A percentile compares a stretch with the other conserved stretches of the same genome.
Conservation (phyloP, 2,797 vertebrate species). For the Lerista edwardsae region DNA sequence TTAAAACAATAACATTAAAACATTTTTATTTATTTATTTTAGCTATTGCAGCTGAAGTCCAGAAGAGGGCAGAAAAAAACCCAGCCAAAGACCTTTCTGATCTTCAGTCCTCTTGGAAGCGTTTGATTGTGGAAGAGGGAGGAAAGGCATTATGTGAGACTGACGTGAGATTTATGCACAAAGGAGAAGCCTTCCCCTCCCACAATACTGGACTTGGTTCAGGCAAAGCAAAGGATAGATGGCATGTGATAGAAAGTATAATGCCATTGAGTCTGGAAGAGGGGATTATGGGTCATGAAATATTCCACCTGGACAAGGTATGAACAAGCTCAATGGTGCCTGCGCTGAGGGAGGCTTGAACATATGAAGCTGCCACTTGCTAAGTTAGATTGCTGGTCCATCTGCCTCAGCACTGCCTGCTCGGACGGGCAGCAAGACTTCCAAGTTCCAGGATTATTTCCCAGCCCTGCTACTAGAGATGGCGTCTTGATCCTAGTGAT, state of each 20-base stretch:
- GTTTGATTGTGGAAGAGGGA: not conserved
- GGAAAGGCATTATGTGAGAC: not conserved
- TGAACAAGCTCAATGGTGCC: not conserved
- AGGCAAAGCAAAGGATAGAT: not conserved
- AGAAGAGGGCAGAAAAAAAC: slow-evolving; percentile 34
- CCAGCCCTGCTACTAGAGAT: no score
- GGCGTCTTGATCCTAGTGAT: not conserved
- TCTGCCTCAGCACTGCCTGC: no score
- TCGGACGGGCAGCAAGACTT: no score
- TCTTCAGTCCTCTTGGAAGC: not conserved
- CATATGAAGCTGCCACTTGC: not conserved
- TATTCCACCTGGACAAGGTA: not conserved
- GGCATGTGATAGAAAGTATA: not conserved
- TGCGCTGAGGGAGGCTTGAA: not conserved
- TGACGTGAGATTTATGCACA: not conserved
- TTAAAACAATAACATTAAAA: no score
- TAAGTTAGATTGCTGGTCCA: not conserved
- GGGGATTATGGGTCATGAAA: not conserved
- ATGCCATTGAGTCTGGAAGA: no score
- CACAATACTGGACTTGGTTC: not conserved
- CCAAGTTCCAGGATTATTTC: not conserved
- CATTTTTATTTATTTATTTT: no score
- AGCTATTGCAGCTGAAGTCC: not conserved
- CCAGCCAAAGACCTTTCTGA: not conserved
- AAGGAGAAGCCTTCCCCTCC: no score